Percentiles rank a stretch among this genome's conserved stretches.
phyloP scores from a whole-genome alignment of 1,140 invertebrate species.

The Bombus picipes region DNA sequence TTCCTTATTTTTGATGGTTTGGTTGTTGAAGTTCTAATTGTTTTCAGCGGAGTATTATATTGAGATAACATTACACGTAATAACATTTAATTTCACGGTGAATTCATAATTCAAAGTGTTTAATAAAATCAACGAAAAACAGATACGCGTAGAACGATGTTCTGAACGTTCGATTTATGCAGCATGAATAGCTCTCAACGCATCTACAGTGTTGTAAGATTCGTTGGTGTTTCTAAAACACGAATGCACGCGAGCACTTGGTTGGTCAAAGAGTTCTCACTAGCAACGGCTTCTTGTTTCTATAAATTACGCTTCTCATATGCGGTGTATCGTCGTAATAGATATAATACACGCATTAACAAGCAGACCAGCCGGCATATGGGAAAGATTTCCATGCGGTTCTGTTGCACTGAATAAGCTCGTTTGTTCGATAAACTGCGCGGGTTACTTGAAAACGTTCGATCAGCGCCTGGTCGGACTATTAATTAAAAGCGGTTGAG shows the following conservation, averaged over 20 bases:
- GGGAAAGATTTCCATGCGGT: constrained; percentile 40
- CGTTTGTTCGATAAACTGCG: constrained; percentile 66
- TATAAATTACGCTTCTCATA: constrained; percentile 50
- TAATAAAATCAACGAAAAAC: neutral
- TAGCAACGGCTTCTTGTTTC: constrained; percentile 44
- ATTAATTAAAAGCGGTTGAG: constrained; percentile 66
- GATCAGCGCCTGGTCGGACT: constrained; percentile 61
- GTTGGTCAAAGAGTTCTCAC: constrained; percentile 24
- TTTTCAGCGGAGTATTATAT: too few relatives aligned
- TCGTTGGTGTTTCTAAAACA: constrained; percentile 6
- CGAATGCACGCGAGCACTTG: neutral
- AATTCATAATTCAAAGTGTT: neutral
- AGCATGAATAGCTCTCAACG: neutral
- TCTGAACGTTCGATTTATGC: neutral
- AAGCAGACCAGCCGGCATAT: constrained; percentile 29
- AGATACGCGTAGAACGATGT: neutral
- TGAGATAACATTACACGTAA: too few relatives aligned
- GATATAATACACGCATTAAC: constrained; percentile 63
- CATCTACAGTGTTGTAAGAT: neutral
- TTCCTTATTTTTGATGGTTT: too few relatives aligned
- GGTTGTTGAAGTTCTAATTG: too few relatives aligned
- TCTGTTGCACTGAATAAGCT: constrained; percentile 63
- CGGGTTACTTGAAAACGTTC: constrained; percentile 57
- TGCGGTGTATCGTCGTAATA: constrained; percentile 28
- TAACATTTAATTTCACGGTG: neutral